Evolutionary conservation across 2,113 vertebrate genomes (phyloP), one percentile per base, ranked within the genome.

Genomic region (Eublepharis macularius): DNA sequence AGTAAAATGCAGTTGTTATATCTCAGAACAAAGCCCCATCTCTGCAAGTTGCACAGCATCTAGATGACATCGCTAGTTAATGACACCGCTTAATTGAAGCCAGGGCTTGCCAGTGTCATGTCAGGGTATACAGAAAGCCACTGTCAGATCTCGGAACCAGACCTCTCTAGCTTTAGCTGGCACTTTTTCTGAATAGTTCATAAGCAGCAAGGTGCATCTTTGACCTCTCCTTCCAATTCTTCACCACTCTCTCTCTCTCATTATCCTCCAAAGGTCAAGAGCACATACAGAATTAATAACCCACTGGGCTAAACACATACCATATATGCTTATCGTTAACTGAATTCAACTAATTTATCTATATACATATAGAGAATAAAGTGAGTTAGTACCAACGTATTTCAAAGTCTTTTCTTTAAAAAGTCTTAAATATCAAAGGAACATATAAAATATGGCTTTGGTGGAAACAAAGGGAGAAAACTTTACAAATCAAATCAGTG

Each of bases 401-500:
- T 36, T 43, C 21, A 63, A 26, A 10, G 29, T n/a, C 36, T 57
- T 54, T 19, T 74, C n/a, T 43, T 54, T 51, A 24, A 29, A 29
- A 82, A 93, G 81, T 88, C 83, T 89, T 83, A 68, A 82, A 90
- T 85, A 85, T 86, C 87, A 89, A 82, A 76, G 5, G 87, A 41
- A 63, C 0, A 88, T 70, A 80, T 0, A 91, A 91, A 92, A 73
- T 8, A 87, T 86, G 60, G 83, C 65, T 84, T 9, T 87, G 91
- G 91, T 87, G 86, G 82, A 86, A 84, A 41, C 9, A 66, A 16
- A 84, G 81, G 81, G 70, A 91, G 87, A 93, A 81, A 89, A 91
- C 90, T 89, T 76, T 86, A 83, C 84, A 89, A 83, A 89, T 91
- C 36, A 47, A 17, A 86, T 82, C 91, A 86, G 80, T 78, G 87